Base-by-base conservation (phyloP, 2,113 vertebrate species). In the Sceloporus tristichus region DNA sequence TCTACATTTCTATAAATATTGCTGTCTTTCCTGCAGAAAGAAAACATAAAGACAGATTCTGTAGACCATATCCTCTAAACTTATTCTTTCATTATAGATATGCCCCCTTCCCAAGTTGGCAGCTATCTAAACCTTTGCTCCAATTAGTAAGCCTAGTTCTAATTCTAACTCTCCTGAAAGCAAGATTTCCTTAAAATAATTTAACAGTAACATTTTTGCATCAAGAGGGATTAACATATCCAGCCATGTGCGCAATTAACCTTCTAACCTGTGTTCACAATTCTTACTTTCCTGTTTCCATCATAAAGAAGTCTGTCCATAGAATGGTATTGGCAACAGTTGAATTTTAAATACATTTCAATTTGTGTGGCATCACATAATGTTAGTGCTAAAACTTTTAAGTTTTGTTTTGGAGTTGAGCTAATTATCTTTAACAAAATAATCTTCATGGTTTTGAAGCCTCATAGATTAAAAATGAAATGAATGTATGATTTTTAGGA, bases 201-300 rank as follows among this genome's bases (percentile, higher is more conserved):
- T 66, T 23, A 82, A 82, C 16, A 4, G 14, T 71, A 34, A 10
- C n/a, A 42, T 75, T 82, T 82, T 65, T 76, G 27, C 34, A 65
- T 66, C 56, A 82, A 38, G 71, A 23, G n/a, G 11, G 21, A 76
- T 86, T 82, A 87, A 68, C 66, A 75, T 66, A 14, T 76, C 25
- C 79, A 82, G 29, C 27, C 40, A 10, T 82, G 40, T 65, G 40
- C 3, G 42, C 71, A 82, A 27, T 87, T 82, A 82, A 65, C 73
- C 19, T 65, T 75, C 53, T 76, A 77, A 68, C 54, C 59, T 59
- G 53, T 66, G 29, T 29, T 76, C 40, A 76, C 19, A 27, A 34
- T 75, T 21, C 27, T 87, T 80, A 13, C 13, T 34, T 4, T 40
- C 9, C 25, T 19, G 14, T 25, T 42, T 11, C 27, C 8, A 23